A percentile compares a stretch with the other conserved stretches of the same genome.
phyloP scores from a whole-genome alignment of 2,888 invertebrate species.

The Cheilosia pagana region DNA sequence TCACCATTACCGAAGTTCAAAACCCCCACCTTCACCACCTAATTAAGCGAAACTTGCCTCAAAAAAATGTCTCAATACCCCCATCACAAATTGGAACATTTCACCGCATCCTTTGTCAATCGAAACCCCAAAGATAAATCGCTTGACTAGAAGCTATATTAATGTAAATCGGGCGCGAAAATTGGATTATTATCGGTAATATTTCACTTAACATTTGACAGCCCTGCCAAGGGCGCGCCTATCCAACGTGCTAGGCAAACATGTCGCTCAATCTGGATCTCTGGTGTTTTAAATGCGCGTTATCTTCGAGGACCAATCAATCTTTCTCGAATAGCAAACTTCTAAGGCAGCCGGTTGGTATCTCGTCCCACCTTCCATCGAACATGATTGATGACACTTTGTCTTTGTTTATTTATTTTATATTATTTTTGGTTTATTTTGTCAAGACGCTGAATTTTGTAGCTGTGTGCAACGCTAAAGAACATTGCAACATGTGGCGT shows the following conservation, averaged over 20 bases:
- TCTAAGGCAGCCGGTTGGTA: background rate
- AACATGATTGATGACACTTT: slow-evolving; percentile 13
- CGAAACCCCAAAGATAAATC: too few species aligned
- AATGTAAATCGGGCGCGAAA: too few species aligned
- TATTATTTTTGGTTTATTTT: background rate
- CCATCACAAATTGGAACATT: too few species aligned
- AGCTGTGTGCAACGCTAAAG: background rate
- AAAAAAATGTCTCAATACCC: too few species aligned
- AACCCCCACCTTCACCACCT: too few species aligned
- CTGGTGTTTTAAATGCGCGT: slow-evolving; percentile 42
- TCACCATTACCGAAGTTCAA: too few species aligned
- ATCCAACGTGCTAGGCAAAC: background rate
- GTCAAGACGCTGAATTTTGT: slow-evolving; percentile 15
- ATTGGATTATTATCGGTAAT: background rate
- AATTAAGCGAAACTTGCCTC: too few species aligned
- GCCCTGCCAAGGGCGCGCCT: background rate
- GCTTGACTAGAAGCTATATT: too few species aligned
- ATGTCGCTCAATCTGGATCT: slow-evolving; percentile 19
- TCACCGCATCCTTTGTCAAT: too few species aligned
- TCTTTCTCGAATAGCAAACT: slow-evolving; percentile 37
- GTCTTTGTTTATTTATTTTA: background rate
- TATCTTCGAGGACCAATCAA: slow-evolving; percentile 48
- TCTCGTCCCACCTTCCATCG: background rate
- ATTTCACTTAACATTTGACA: slow-evolving; percentile 9
- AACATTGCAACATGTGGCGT: slow-evolving; percentile 26